Percentiles rank a stretch among this genome's conserved stretches.
These are phyloP conservation scores for Sarcophaga variegata DNA, from an alignment of 2,888 invertebrate species.

Conservation along the genomic window DNA sequence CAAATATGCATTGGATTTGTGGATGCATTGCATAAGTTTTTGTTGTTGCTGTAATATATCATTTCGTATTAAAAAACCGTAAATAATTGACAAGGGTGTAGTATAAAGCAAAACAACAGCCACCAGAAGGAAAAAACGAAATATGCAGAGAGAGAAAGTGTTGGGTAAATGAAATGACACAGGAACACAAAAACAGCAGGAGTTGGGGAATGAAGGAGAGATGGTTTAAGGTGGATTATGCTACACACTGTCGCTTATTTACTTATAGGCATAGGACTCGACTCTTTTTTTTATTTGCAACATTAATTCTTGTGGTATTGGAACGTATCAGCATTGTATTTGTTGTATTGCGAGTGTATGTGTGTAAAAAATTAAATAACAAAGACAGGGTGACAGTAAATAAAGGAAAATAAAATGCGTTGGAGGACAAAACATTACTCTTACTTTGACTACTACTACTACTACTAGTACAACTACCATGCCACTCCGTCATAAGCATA, in stretches of 20 bases:
- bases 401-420: slow-evolving; percentile 73
- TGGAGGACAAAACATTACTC: slow-evolving; percentile 75
- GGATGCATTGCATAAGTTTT: slow-evolving; percentile 47
- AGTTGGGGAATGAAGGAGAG: slow-evolving; percentile 20
- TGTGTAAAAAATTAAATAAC: slow-evolving; percentile 1
- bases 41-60: not conserved
- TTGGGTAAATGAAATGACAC: not conserved
- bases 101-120: not conserved
- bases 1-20: slow-evolving; percentile 4
- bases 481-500: slow-evolving; percentile 47
- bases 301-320: slow-evolving; percentile 22
- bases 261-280: slow-evolving; percentile 52
- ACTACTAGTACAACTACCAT: slow-evolving; percentile 1
- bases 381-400: slow-evolving; percentile 46
- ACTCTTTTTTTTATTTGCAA: not conserved
- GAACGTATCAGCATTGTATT: not conserved
- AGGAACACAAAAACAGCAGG: not conserved
- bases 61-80: slow-evolving; percentile 23
- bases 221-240: slow-evolving; percentile 32
- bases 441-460: slow-evolving; percentile 65
- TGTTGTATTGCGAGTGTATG: slow-evolving; percentile 38
- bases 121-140: not conserved
- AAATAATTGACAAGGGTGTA: slow-evolving; percentile 31
- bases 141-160: slow-evolving; percentile 11
- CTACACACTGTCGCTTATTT: slow-evolving; percentile 40